Percentiles rank a stretch among this genome's conserved stretches.
Conservation (phyloP, 2,113 vertebrate species). For the Amia ocellicauda region DNA sequence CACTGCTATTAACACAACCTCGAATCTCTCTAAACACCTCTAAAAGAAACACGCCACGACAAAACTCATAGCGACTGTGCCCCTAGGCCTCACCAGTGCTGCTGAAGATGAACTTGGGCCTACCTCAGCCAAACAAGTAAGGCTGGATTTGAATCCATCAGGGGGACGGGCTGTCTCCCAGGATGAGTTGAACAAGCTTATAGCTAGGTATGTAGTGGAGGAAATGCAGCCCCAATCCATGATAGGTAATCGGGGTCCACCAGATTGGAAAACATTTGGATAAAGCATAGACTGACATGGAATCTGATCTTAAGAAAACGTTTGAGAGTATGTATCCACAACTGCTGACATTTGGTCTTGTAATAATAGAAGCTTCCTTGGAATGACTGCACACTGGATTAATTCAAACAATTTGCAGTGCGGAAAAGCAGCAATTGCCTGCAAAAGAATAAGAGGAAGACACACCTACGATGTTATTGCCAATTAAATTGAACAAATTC, state of each 20-base stretch:
- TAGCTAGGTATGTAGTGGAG: neutral
- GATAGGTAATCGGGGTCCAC: neutral
- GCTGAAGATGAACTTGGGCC: too few relatives aligned
- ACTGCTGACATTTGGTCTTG: slow-evolving; percentile 18
- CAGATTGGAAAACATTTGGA: neutral
- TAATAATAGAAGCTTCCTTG: slow-evolving; percentile 13
- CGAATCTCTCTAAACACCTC: slow-evolving; percentile 11
- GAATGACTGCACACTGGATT: slow-evolving; percentile 16
- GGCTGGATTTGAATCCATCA: too few relatives aligned
- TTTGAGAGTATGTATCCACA: neutral
- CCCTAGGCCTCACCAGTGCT: too few relatives aligned
- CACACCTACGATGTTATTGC: slow-evolving; percentile 17
- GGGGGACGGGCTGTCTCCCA: neutral
- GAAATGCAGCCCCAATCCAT: neutral
- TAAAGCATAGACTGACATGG: neutral
- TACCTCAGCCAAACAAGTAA: too few relatives aligned
- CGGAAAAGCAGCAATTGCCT: slow-evolving; percentile 15
- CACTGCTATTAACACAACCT: slow-evolving; percentile 11
- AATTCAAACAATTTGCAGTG: slow-evolving; percentile 7
- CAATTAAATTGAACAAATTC: slow-evolving; percentile 12
- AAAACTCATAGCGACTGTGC: slow-evolving; percentile 8
- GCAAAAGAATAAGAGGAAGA: slow-evolving; percentile 10
- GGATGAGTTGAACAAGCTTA: neutral
- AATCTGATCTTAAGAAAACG: neutral
- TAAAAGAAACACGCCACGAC: neutral